These are phyloP conservation scores for Drosophila leonis DNA, from an alignment of 2,888 invertebrate genomes.

Conservation along the genomic window DNA sequence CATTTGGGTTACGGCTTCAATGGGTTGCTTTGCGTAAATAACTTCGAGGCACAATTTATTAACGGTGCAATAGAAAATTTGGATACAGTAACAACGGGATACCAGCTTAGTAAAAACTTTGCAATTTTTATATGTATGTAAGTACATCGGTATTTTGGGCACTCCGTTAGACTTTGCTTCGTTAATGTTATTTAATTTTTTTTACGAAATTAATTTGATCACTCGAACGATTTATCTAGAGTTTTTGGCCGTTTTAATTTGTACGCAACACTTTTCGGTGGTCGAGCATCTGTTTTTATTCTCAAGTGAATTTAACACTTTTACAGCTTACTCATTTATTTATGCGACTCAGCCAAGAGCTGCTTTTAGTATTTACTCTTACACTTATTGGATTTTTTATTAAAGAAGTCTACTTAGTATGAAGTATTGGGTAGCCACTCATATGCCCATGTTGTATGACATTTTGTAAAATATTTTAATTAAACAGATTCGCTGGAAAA, in stretches of 20 bases:
- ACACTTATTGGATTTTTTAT: background rate
- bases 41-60: conserved; percentile 68
- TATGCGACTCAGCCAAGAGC: background rate
- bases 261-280: conserved; percentile 5
- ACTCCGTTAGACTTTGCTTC: background rate
- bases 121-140: conserved; percentile 27
- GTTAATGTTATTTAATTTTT: background rate
- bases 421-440: background rate
- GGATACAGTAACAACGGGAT: conserved; percentile 34
- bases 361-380: background rate
- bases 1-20: conserved; percentile 63
- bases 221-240: conserved; percentile 16
- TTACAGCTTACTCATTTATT: background rate
- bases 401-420: background rate
- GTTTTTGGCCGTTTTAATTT: conserved; percentile 20
- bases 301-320: conserved; percentile 1
- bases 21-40: conserved; percentile 60
- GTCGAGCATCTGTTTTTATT: conserved; percentile 10
- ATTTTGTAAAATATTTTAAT: conserved; percentile 22
- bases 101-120: conserved; percentile 28
- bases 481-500: conserved; percentile 2
- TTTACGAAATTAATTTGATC: conserved; percentile 29
- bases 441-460: background rate
- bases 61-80: conserved; percentile 51
- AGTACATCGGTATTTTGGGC: conserved; percentile 5